Evolutionary conservation across 2,113 vertebrate genomes (phyloP).

Genomic region (Hippocampus barbouri): DNA sequence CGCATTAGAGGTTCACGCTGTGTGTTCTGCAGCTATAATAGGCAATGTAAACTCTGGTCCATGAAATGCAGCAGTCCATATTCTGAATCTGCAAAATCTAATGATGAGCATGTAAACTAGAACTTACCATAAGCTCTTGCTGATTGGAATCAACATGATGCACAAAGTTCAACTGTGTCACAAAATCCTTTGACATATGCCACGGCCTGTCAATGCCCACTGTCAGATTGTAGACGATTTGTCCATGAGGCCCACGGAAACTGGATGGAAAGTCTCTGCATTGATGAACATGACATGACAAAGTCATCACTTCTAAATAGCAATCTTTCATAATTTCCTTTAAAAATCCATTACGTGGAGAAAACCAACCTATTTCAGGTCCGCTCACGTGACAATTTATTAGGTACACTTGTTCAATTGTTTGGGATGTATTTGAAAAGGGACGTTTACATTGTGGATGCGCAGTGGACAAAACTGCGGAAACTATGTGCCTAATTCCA

Average conservation of each 20-base stretch:
- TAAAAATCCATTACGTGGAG: background rate
- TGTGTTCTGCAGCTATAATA: too few species aligned
- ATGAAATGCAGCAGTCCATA: background rate
- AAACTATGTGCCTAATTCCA: background rate
- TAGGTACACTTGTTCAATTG: background rate
- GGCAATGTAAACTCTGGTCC: background rate
- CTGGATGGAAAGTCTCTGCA: conserved; percentile 56
- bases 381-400: background rate
- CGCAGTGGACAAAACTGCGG: background rate
- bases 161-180: conserved; percentile 47
- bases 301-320: too few species aligned
- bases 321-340: background rate
- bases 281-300: background rate
- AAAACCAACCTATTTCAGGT: background rate
- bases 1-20: too few species aligned
- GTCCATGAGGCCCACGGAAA: conserved; percentile 32
- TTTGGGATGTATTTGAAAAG: background rate
- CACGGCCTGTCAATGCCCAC: conserved; percentile 53
- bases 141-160: conserved; percentile 26
- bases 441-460: background rate
- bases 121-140: conserved; percentile 47
- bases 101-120: background rate
- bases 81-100: background rate
- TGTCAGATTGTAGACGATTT: conserved; percentile 36
- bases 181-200: conserved; percentile 48